phyloP scores from a whole-genome alignment of 2,888 invertebrate species.

The Lasius fuliginosus region DNA sequence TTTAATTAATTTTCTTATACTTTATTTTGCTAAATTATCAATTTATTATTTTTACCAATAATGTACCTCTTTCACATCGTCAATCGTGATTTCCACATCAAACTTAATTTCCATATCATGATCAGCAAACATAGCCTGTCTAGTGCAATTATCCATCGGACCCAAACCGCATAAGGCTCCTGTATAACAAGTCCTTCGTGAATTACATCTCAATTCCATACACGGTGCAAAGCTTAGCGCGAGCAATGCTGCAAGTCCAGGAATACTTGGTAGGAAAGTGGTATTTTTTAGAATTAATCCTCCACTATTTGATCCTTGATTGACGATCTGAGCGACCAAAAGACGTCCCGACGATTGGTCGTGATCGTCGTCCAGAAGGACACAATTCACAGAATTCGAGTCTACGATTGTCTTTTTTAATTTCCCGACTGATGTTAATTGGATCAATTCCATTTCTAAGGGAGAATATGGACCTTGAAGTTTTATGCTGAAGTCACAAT shows the following conservation, averaged over 20 bases:
- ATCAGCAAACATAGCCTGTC: constrained; percentile 90
- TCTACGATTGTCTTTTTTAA: constrained; percentile 90
- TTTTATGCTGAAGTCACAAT: constrained; percentile 79
- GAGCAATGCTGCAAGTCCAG: constrained; percentile 93
- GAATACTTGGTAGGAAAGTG: constrained; percentile 95
- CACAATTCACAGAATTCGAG: constrained; percentile 87
- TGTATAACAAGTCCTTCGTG: constrained; percentile 89
- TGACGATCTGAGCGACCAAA: constrained; percentile 90
- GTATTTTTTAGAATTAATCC: constrained; percentile 92
- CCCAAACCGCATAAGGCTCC: constrained; percentile 96
- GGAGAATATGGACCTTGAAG: constrained; percentile 94
- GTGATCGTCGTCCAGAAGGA: constrained; percentile 90
- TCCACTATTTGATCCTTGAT: constrained; percentile 87
- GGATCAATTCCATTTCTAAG: constrained; percentile 91
- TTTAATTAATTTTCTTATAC: not conserved
- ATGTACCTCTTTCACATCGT: constrained; percentile 89
- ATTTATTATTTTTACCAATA: constrained; percentile 70
- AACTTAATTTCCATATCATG: constrained; percentile 94
- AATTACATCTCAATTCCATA: constrained; percentile 92
- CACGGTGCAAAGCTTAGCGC: constrained; percentile 93
- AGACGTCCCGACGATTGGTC: constrained; percentile 90
- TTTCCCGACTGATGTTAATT: constrained; percentile 88
- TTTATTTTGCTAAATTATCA: not conserved
- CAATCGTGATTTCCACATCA: constrained; percentile 90
- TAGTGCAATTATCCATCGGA: constrained; percentile 86